Evolutionary conservation across 2,113 vertebrate genomes (phyloP).

Genomic region (Balaeniceps rex): DNA sequence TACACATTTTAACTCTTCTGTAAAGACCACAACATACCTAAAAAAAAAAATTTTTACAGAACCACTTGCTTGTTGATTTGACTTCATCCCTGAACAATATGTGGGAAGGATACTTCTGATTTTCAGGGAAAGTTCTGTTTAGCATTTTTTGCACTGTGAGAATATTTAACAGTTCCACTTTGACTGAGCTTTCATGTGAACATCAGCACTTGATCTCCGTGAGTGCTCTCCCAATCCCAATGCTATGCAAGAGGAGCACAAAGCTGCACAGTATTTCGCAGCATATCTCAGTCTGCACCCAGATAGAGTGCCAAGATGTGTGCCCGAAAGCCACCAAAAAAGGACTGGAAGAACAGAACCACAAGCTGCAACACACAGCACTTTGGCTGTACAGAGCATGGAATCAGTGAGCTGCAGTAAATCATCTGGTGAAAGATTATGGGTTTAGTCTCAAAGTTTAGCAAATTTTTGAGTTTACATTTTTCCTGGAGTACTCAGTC

Average conservation of each 20-base stretch:
- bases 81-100: neutral
- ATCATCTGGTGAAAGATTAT: neutral
- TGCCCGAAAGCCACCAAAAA: neutral
- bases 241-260: neutral
- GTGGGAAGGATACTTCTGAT: neutral
- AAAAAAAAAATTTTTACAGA: neutral
- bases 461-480: neutral
- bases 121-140: neutral
- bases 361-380: neutral
- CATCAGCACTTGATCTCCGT: fast-evolving
- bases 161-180: neutral
- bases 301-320: neutral
- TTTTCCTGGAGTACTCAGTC: neutral
- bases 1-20: neutral
- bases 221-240: neutral
- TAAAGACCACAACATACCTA: neutral
- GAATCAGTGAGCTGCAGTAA: neutral
- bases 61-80: neutral
- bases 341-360: neutral
- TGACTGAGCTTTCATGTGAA: neutral
- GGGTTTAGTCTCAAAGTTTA: neutral
- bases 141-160: neutral
- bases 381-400: neutral
- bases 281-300: neutral
- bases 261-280: neutral